Evolutionary conservation across 2,797 vertebrate species (phyloP).

Genomic region (Coendou prehensilis): DNA sequence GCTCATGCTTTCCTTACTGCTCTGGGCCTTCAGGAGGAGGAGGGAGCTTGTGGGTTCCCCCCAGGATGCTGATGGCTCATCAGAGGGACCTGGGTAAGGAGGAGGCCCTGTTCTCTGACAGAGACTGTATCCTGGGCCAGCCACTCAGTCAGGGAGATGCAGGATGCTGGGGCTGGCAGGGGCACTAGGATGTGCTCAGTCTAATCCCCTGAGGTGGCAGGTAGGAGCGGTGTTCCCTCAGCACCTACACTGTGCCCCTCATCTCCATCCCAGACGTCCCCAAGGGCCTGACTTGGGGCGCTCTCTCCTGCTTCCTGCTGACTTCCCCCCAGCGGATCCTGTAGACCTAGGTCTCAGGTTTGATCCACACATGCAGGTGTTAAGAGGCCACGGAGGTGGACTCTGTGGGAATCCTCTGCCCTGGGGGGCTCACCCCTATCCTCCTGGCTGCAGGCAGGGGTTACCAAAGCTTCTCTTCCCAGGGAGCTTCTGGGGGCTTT

Average conservation of each 20-base stretch:
- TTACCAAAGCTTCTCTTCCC: not conserved
- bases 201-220: too few species aligned
- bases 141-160: not conserved
- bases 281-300: rapidly evolving
- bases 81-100: not conserved
- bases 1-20: not conserved
- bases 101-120: not conserved
- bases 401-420: not conserved
- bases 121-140: not conserved
- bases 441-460: not conserved
- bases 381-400: not conserved
- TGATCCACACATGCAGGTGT: not conserved
- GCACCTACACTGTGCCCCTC: not conserved
- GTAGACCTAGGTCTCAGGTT: not conserved
- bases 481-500: not conserved
- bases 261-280: not conserved
- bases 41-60: not conserved
- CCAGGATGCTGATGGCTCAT: too few species aligned
- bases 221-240: not conserved
- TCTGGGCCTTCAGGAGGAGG: not conserved
- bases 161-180: not conserved
- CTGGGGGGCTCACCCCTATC: rapidly evolving
- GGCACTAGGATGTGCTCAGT: not conserved
- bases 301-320: not conserved
- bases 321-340: rapidly evolving